A percentile compares a stretch with the other conserved stretches of the same genome.
These are phyloP conservation scores for Poecilus cupreus DNA, from an alignment of 2,888 invertebrate genomes.

Conservation along the genomic window DNA sequence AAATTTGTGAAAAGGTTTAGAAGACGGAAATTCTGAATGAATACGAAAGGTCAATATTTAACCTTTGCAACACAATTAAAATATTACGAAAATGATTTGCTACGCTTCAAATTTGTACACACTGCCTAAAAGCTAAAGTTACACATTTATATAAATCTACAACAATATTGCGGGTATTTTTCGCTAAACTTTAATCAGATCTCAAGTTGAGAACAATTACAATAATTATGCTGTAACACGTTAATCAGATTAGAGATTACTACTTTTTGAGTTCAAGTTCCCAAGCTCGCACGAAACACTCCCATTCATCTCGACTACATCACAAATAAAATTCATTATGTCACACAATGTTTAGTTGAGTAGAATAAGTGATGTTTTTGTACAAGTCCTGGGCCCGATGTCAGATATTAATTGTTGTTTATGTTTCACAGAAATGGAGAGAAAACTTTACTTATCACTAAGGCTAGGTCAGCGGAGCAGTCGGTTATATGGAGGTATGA, in stretches of 20 bases:
- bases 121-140: no score
- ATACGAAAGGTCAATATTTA: conserved; percentile 20
- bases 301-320: conserved; percentile 6
- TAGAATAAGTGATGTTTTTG: conserved; percentile 24
- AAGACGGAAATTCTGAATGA: conserved; percentile 7
- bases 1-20: conserved; percentile 4
- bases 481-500: conserved; percentile 72
- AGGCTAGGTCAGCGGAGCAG: conserved; percentile 73
- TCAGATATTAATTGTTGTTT: conserved; percentile 30
- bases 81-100: background rate
- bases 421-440: conserved; percentile 71
- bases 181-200: background rate
- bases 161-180: no score
- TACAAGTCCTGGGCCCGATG: background rate
- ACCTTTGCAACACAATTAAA: conserved; percentile 26
- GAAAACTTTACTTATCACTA: conserved; percentile 73
- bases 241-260: no score
- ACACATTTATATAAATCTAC: no score
- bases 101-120: no score
- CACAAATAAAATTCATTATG: conserved; percentile 24
- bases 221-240: background rate
- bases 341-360: background rate
- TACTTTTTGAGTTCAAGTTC: no score
- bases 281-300: background rate
- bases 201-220: conserved; percentile 8